Conservation (phyloP, 2,797 vertebrate species). For the Ambastaia sidthimunki region DNA sequence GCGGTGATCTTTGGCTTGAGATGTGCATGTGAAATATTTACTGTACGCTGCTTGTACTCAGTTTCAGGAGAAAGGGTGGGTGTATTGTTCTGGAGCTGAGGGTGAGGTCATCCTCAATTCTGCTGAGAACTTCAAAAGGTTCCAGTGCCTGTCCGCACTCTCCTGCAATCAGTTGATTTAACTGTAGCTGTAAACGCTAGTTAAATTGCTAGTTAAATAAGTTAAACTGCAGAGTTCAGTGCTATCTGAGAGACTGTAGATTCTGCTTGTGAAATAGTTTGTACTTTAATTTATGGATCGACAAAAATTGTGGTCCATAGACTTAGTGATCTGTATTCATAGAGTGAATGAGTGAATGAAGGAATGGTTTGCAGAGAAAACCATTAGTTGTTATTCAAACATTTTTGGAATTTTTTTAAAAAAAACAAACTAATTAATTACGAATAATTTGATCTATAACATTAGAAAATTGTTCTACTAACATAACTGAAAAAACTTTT, state of each 20-base stretch:
- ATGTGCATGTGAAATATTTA: constrained; percentile 48
- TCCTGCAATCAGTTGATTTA: constrained; percentile 50
- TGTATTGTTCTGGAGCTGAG: constrained; percentile 39
- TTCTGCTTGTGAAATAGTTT: too few relatives aligned
- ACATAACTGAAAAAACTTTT: too few relatives aligned
- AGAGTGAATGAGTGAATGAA: too few relatives aligned
- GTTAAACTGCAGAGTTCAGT: constrained; percentile 21
- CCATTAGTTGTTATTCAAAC: too few relatives aligned
- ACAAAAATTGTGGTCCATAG: too few relatives aligned
- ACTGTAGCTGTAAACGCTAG: constrained; percentile 42
- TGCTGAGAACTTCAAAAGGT: constrained; percentile 40
- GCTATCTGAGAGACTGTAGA: constrained; percentile 2
- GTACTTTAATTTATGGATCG: too few relatives aligned
- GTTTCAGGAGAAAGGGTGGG: constrained; percentile 18
- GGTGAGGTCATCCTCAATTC: constrained; percentile 55
- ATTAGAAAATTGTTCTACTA: too few relatives aligned
- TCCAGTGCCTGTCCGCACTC: constrained; percentile 46
- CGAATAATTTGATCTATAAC: too few relatives aligned
- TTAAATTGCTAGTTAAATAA: constrained; percentile 22
- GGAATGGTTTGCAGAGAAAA: too few relatives aligned
- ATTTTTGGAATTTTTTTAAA: too few relatives aligned
- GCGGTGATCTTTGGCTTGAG: constrained; percentile 23
- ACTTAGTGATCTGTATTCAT: too few relatives aligned
- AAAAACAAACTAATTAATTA: too few relatives aligned
- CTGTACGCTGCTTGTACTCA: constrained; percentile 29